Evolutionary conservation across 2,888 invertebrate genomes (phyloP), one percentile per base, ranked within the genome.

Genomic region (Ornithoptera priamus): DNA sequence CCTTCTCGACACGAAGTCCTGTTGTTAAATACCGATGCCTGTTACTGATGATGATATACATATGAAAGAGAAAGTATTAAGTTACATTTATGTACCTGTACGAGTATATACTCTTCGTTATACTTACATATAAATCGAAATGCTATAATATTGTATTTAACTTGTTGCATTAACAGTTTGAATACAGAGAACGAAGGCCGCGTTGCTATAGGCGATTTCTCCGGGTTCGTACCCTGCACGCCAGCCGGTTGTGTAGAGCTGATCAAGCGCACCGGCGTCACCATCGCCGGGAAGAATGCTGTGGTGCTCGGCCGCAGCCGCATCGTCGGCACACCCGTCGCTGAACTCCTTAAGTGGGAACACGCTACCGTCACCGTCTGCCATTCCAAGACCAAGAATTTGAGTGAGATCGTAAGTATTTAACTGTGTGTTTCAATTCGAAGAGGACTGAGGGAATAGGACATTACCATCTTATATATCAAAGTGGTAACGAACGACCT

Each of bases 281-380:
- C 94, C 75, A 96, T 99, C 66, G 94, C 94, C 58, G 99, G 99
- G 6, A 95, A 96, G 71, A 94, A 94, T 73, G 99, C 97, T 2
- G 99, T 99, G 4, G 99, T 99, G 22, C 86, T 99, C 58, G 99
- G 99, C 0, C 94, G 99, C 76, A 99, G 99, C 85, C 98, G 99
- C 90, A 99, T 99, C 82, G 99, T 99, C 1, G 99, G 99, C 60
- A 97, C 98, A 0, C 99, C 99, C 0, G 97, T 97, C 73, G 94
- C 99, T 0, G 98, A 99, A 86, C 93, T 99, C 46, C 94, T 99
- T 56, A 97, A 98, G 86, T 99, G 99, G 99, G 95, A 98, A 77
- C 94, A 99, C 86, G 99, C 98, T 1, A 99, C 99, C 0, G 99
- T 99, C 5, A 99, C 99, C 0, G 95, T 98, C 56, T 99, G 99